A percentile compares a stretch with the other conserved stretches of the same genome.
Evolutionary conservation across 2,888 invertebrate genomes (phyloP).

Genomic region (Papilio elwesi): DNA sequence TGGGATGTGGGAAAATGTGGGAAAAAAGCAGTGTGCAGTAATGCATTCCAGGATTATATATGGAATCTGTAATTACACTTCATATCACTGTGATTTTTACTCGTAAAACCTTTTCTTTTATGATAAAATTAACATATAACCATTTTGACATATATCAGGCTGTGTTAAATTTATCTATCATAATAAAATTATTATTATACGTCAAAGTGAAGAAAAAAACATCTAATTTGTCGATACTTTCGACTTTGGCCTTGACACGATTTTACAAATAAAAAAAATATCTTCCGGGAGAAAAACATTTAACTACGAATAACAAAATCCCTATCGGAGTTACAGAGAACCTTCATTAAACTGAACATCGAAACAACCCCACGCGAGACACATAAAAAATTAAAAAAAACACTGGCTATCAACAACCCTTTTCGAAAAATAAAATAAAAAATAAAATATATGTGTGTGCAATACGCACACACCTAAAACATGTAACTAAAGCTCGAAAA

Average conservation of each 20-base stretch:
- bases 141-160: too few species aligned
- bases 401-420: conserved; percentile 29
- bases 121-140: too few species aligned
- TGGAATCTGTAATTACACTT: too few species aligned
- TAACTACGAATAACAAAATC: conserved; percentile 33
- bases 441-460: not conserved
- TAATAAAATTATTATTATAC: too few species aligned
- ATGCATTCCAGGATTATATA: too few species aligned
- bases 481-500: conserved; percentile 44
- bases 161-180: too few species aligned
- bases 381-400: conserved; percentile 22
- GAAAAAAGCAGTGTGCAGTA: too few species aligned
- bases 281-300: conserved; percentile 10
- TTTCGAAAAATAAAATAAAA: conserved; percentile 16
- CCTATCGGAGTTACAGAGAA: conserved; percentile 33
- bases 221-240: not conserved
- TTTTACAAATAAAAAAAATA: conserved; percentile 2
- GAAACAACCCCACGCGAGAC: conserved; percentile 28
- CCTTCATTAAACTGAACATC: conserved; percentile 26
- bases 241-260: conserved; percentile 1
- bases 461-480: conserved; percentile 23
- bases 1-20: too few species aligned
- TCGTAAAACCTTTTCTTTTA: too few species aligned
- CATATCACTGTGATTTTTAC: too few species aligned
- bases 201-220: not conserved